Conservation (phyloP, 2,888 invertebrate genomes). For the Keiferia lycopersicella region DNA sequence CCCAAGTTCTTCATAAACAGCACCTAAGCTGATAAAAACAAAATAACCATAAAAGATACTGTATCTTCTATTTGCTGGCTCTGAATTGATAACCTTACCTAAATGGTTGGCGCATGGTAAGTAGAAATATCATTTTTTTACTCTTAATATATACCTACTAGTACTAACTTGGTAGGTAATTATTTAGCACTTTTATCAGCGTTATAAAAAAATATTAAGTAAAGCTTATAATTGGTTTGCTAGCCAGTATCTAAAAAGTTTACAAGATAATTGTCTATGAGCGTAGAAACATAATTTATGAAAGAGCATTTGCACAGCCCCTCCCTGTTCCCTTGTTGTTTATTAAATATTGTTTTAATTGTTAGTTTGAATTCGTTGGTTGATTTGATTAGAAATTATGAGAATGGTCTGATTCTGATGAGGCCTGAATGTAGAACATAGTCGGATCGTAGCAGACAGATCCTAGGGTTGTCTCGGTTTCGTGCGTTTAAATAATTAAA, state of each 20-base stretch:
- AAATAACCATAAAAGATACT: constrained; percentile 50
- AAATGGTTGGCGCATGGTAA: constrained; percentile 3
- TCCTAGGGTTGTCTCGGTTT: neutral
- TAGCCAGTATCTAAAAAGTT: too few relatives aligned
- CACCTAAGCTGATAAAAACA: constrained; percentile 55
- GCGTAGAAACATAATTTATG: neutral
- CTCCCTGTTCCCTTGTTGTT: neutral
- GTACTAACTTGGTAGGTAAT: too few relatives aligned
- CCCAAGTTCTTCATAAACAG: constrained; percentile 50
- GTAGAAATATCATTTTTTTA: neutral
- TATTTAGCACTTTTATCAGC: too few relatives aligned
- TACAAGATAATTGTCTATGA: too few relatives aligned
- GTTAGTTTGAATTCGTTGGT: neutral
- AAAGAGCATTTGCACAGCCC: neutral
- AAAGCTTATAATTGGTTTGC: too few relatives aligned
- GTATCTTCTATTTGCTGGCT: constrained; percentile 46
- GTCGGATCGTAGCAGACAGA: neutral
- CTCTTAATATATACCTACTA: neutral
- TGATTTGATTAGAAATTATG: neutral
- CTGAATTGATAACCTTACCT: constrained; percentile 53
- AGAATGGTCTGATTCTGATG: constrained; percentile 28
- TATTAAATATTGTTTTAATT: neutral
- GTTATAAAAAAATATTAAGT: too few relatives aligned
- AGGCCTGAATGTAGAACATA: constrained; percentile 46
- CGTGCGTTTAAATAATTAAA: neutral